Base-by-base conservation (phyloP, 2,113 vertebrate species). In the Myrmecobius fasciatus region DNA sequence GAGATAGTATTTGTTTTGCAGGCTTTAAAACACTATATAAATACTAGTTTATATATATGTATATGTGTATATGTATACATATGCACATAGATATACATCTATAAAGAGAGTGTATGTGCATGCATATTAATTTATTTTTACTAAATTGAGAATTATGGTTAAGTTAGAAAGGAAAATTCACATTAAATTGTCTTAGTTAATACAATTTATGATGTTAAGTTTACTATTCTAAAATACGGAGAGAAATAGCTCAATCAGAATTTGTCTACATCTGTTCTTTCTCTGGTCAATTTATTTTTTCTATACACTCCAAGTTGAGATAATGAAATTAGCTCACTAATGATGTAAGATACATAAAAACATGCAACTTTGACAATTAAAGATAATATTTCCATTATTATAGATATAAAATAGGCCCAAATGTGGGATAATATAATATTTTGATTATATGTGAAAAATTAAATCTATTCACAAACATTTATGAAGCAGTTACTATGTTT, bases 111-210 rank as follows among this genome's bases (percentile, higher is more conserved):
- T 36, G 56, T 67, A 3, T 31, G 36, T 75, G 11, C 28, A 60
- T 11, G 11, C 36, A 14, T 20, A 36, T 14, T 75, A 36, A 75
- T 89, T 96, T 96, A 48, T 96, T 94, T 96, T 96, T 46, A 53
- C 8, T 91, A 54, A 94, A 88, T 75, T 89, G 54, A 92, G 91
- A 88, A n/a, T 1, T n/a, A n/a, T 0, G 60, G 46, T 14, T 48
- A 48, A 17, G 92, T 49, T 92, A 52, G 49, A 54, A 67, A 96
- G 52, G 17, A 95, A 93, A 95, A 52, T 8, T 83, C 51, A 90
- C 12, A 10, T 28, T 93, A 90, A 92, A 24, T 46, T 49, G 52
- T 54, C 92, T 94, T 89, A 91, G 31, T 24, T 56, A 92, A 83
- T 6, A 91, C 53, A 43, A 24, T 93, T 92, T 92, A n/a, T 91